Evolutionary conservation across 1,140 invertebrate genomes (phyloP).

Genomic region (Streblospio benedicti): DNA sequence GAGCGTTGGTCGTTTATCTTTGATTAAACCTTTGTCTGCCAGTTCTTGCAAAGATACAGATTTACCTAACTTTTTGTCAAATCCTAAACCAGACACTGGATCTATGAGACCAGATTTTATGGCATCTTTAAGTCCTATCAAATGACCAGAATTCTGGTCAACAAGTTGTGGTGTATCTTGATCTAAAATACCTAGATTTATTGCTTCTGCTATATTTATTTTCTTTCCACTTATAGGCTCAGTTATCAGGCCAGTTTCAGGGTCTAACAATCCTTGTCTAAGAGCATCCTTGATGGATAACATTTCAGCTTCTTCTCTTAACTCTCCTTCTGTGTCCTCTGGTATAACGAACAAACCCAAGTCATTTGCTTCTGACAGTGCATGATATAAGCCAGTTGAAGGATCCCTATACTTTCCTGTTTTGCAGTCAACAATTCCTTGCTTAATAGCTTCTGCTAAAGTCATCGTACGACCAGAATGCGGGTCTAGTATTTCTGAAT

Average conservation of each 20-base stretch:
- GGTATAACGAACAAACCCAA: conserved; percentile 53
- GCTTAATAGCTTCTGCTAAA: conserved; percentile 65
- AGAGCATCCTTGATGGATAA: conserved; percentile 48
- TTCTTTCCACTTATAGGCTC: conserved; percentile 12
- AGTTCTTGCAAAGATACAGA: conserved; percentile 27
- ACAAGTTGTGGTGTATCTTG: conserved; percentile 52
- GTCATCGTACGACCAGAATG: conserved; percentile 63
- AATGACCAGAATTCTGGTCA: conserved; percentile 61
- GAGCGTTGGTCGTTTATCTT: conserved; percentile 50
- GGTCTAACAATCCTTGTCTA: conserved; percentile 26
- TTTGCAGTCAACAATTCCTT: conserved; percentile 68
- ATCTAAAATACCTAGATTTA: conserved; percentile 64
- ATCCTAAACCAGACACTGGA: conserved; percentile 53
- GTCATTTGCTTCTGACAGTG: conserved; percentile 59
- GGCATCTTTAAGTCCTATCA: conserved; percentile 34
- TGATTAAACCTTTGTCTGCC: conserved; percentile 64
- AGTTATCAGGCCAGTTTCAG: conserved; percentile 32
- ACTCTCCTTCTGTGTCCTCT: background rate
- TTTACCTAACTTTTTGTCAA: conserved; percentile 59
- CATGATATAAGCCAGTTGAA: conserved; percentile 54
- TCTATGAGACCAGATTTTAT: conserved; percentile 52
- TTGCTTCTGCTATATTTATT: conserved; percentile 57
- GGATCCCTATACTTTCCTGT: conserved; percentile 52
- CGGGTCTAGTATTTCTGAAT: conserved; percentile 61
- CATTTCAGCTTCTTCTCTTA: too few species aligned